Evolutionary conservation across 2,797 vertebrate species (phyloP).

Genomic region (Saxicola maurus): DNA sequence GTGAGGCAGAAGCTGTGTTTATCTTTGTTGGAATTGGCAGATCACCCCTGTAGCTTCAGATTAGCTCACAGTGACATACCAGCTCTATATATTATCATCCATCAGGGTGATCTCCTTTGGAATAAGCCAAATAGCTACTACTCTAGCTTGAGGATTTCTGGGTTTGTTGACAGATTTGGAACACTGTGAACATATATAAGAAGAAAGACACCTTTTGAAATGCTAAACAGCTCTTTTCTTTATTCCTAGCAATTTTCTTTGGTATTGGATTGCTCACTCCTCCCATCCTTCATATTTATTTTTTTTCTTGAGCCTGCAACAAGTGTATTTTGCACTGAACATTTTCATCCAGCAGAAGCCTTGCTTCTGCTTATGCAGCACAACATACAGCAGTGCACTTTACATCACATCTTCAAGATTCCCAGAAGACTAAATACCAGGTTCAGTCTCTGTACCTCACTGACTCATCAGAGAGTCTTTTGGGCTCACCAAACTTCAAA

Average conservation of each 20-base stretch:
- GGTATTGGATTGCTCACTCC: neutral
- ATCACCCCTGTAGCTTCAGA: slow-evolving; percentile 30
- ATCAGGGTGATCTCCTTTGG: slow-evolving; percentile 39
- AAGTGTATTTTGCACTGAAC: neutral
- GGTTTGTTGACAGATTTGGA: neutral
- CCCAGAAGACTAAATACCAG: neutral
- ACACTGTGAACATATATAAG: neutral
- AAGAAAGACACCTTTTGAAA: slow-evolving; percentile 28
- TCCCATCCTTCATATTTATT: neutral
- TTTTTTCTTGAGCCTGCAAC: neutral
- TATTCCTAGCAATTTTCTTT: slow-evolving; percentile 10
- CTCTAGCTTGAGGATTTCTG: slow-evolving; percentile 4
- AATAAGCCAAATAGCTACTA: slow-evolving; percentile 6
- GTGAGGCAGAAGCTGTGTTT: slow-evolving; percentile 49
- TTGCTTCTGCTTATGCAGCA: neutral
- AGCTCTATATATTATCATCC: slow-evolving; percentile 35
- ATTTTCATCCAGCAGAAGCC: neutral
- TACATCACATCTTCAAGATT: neutral
- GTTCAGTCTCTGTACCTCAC: neutral
- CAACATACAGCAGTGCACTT: neutral
- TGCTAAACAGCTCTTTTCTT: slow-evolving; percentile 22
- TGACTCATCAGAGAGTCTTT: neutral
- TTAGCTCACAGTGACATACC: slow-evolving; percentile 19
- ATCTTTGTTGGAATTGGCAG: slow-evolving; percentile 67
- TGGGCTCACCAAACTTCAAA: neutral